Evolutionary conservation across 2,888 invertebrate species (phyloP).

Genomic region (Atethmia centrago): DNA sequence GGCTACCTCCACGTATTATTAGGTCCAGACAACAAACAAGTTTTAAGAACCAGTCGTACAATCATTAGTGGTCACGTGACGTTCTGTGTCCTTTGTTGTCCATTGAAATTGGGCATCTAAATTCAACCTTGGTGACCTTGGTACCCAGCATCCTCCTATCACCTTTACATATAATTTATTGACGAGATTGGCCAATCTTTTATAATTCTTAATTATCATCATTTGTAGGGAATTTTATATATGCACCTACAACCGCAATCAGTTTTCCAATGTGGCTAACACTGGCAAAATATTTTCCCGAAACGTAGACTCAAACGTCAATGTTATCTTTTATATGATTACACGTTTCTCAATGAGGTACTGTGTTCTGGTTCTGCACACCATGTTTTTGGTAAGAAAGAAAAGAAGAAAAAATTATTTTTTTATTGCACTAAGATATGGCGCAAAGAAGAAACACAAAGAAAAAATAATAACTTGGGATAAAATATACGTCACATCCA

Average conservation of each 20-base stretch:
- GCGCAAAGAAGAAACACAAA: too few species aligned
- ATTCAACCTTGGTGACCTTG: not conserved
- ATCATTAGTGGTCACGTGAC: not conserved
- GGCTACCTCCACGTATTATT: not conserved
- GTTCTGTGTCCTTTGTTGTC: constrained; percentile 1
- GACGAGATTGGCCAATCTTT: not conserved
- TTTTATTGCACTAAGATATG: too few species aligned
- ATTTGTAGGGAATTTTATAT: not conserved
- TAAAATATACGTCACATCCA: too few species aligned
- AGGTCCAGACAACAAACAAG: constrained; percentile 10
- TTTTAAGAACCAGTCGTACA: constrained; percentile 22
- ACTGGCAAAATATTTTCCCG: not conserved
- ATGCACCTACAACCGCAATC: not conserved
- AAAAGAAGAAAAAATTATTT: too few species aligned
- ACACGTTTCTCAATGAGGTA: not conserved
- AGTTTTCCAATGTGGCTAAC: not conserved
- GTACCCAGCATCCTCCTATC: not conserved
- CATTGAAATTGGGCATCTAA: not conserved
- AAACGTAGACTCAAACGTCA: not conserved
- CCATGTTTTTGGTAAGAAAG: not conserved
- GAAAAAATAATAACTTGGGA: too few species aligned
- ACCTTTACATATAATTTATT: not conserved
- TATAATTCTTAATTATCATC: not conserved
- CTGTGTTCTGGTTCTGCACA: not conserved
- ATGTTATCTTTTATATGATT: not conserved